Conservation (phyloP, 2,797 vertebrate genomes). For the Coregonus sp. region DNA sequence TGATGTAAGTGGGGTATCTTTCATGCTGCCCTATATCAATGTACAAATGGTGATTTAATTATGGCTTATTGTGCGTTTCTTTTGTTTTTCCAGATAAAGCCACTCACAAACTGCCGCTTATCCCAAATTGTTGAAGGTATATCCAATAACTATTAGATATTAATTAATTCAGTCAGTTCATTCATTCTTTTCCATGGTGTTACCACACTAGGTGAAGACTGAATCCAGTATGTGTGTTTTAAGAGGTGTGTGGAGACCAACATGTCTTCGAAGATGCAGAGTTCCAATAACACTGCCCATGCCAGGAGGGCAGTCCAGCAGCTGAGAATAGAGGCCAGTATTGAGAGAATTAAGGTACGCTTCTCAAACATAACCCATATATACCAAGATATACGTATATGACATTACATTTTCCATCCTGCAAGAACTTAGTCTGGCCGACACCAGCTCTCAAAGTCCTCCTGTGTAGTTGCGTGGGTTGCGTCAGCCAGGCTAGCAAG, state of each 20-base stretch:
- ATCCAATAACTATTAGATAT: background rate
- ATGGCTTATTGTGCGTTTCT: background rate
- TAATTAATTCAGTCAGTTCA: background rate
- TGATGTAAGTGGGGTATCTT: background rate
- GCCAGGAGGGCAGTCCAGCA: constrained; percentile 87
- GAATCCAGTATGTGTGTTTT: constrained; percentile 15
- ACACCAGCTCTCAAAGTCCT: too few species aligned
- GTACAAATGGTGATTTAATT: background rate
- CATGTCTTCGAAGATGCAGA: constrained; percentile 88
- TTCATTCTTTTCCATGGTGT: background rate
- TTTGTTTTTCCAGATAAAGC: background rate
- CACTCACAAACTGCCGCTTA: background rate
- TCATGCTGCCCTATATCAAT: background rate
- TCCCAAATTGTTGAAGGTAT: background rate
- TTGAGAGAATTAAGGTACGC: constrained; percentile 90
- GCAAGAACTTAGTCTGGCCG: constrained; percentile 38
- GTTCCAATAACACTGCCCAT: constrained; percentile 83
- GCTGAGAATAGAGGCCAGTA: constrained; percentile 85
- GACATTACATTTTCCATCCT: background rate
- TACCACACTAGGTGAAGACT: background rate
- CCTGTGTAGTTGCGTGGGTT: too few species aligned
- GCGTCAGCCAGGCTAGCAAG: too few species aligned
- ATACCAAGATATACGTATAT: background rate
- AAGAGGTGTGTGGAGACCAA: constrained; percentile 51
- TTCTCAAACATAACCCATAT: background rate